A percentile compares a stretch with the other conserved stretches of the same genome.
phyloP scores from a whole-genome alignment of 2,888 invertebrate genomes.

The Phlogophora meticulosa region DNA sequence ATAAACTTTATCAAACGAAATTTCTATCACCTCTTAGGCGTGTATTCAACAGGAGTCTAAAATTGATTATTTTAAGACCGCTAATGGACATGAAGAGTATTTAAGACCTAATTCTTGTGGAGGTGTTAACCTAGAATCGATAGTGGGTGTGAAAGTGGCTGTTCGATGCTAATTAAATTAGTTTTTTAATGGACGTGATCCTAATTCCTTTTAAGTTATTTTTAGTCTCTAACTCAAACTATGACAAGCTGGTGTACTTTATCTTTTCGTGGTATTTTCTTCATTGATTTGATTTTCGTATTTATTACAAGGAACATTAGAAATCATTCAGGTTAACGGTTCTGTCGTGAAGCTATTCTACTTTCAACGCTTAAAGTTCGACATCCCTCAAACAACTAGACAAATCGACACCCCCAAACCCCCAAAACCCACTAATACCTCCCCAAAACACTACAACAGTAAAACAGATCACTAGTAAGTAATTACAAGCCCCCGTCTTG shows the following conservation, averaged over 20 bases:
- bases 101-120: conserved; percentile 2
- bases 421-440: conserved; percentile 27
- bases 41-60: not conserved
- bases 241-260: not conserved
- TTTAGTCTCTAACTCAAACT: not conserved
- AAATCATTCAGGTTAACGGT: not conserved
- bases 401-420: conserved; percentile 40
- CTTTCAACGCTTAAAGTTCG: not conserved
- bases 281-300: no score
- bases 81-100: not conserved
- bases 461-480: conserved; percentile 46
- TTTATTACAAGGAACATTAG: not conserved
- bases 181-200: not conserved
- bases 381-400: not conserved
- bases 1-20: not conserved
- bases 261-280: not conserved
- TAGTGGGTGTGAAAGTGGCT: not conserved
- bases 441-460: conserved; percentile 42
- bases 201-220: not conserved
- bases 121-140: not conserved
- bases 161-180: not conserved
- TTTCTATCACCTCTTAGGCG: not conserved
- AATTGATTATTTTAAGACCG: not conserved
- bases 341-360: not conserved
- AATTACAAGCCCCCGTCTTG: conserved; percentile 52